Base-by-base conservation (phyloP, 2,797 vertebrate species). In the Loris lydekkerianus region DNA sequence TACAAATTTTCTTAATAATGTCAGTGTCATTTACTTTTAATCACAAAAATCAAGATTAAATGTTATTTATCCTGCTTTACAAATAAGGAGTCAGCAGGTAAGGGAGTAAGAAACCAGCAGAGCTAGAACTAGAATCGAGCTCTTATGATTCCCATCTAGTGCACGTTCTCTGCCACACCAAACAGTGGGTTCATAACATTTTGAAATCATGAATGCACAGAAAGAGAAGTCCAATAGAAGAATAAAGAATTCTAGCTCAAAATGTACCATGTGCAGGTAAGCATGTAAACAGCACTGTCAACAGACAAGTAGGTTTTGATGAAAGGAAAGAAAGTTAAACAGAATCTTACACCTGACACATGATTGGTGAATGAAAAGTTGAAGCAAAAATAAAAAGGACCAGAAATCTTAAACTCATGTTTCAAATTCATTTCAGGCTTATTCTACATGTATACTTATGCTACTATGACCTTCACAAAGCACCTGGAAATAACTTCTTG, bases 1-100 rank as follows among this genome's bases (percentile, higher is more conserved):
- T 80, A 69, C 40, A 34, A 87, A 89, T 88, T 75, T 89, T 37
- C 43, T 87, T 60, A 89, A 87, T 61, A 81, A 93, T 63, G 11
- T 77, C 53, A 95, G 53, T 63, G 69, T 61, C 29, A 75, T 95
- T 95, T 46, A 31, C 58, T 93, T 87, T 82, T 56, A 94, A 60
- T 31, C 13, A 61, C 1, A 49, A 75, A 81, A 77, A 72, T 17
- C 29, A 69, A 77, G 75, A 13, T 92, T 10, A 34, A 87, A 76
- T 40, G 5, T 46, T 53, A 76, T 76, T 53, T 77, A 81, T 49
- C 76, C 61, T 69, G 23, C 70, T 86, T 95, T 58, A 93, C 18
- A 89, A 34, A 67, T 37, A 27, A 56, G 14, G 72, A 78, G 31
- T 4, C 43, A 18, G 15, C 46, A 69, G 34, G 17, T 63, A 5